Conservation (phyloP, 2,113 vertebrate species). For the Salvelinus sp. region DNA sequence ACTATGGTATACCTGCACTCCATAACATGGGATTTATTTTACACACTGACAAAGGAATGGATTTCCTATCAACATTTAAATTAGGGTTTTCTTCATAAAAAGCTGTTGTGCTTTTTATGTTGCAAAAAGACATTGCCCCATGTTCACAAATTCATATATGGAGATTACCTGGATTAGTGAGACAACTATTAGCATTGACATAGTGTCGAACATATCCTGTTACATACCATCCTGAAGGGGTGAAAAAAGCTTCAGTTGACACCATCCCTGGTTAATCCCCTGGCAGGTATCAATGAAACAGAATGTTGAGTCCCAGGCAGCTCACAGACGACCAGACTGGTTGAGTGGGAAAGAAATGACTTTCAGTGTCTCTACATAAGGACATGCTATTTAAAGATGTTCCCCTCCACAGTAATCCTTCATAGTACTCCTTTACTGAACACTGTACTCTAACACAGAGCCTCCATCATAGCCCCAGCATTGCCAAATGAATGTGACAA, state of each 20-base stretch:
- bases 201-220: constrained; percentile 43
- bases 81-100: constrained; percentile 8
- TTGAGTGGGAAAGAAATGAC: constrained; percentile 27
- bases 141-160: constrained; percentile 58
- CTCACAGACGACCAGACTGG: constrained; percentile 27
- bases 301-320: neutral
- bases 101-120: constrained; percentile 1
- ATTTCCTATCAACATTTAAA: neutral
- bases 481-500: constrained; percentile 67
- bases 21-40: constrained; percentile 4
- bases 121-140: constrained; percentile 35
- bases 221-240: constrained; percentile 46
- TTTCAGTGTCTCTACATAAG: constrained; percentile 6
- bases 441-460: neutral
- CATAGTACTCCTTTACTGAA: neutral
- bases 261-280: constrained; percentile 27
- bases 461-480: neutral
- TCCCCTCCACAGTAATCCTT: constrained; percentile 27
- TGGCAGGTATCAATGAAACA: constrained; percentile 26
- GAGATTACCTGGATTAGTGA: constrained; percentile 67
- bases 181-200: constrained; percentile 54
- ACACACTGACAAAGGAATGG: neutral
- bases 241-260: constrained; percentile 12
- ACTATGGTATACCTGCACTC: neutral
- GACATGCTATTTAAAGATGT: constrained; percentile 30